Conservation (phyloP, 2,888 invertebrate species). For the Torymus texanus region DNA sequence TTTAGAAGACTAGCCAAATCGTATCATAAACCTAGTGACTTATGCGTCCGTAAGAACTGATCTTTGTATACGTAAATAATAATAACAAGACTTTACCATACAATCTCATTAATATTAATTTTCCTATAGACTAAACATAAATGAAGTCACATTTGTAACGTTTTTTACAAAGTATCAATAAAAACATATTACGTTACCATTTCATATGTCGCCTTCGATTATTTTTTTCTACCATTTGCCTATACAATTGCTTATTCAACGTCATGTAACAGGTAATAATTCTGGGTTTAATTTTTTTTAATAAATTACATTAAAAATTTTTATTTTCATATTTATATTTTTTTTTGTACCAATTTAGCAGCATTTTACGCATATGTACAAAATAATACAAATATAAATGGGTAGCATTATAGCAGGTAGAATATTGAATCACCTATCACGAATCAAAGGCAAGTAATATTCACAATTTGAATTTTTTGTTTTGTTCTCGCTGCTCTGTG, state of each 20-base stretch:
- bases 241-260: constrained; percentile 16
- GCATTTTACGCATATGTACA: background rate
- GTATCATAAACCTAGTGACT: constrained; percentile 5
- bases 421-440: constrained; percentile 22
- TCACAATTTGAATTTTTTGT: background rate
- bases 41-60: constrained; percentile 9
- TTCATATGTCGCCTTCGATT: constrained; percentile 49
- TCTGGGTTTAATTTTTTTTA: background rate
- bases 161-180: constrained; percentile 59
- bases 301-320: background rate
- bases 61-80: constrained; percentile 19
- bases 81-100: constrained; percentile 23
- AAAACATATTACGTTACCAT: constrained; percentile 52
- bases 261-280: constrained; percentile 35
- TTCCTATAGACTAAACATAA: constrained; percentile 29
- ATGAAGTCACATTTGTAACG: constrained; percentile 47
- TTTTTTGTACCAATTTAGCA: constrained; percentile 2
- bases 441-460: constrained; percentile 42
- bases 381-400: constrained; percentile 11
- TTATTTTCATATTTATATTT: background rate
- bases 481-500: background rate
- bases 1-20: constrained; percentile 16
- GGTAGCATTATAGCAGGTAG: constrained; percentile 19
- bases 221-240: constrained; percentile 49
- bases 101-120: constrained; percentile 32